Evolutionary conservation across 2,113 vertebrate genomes (phyloP).

Genomic region (Caranx melampygus): DNA sequence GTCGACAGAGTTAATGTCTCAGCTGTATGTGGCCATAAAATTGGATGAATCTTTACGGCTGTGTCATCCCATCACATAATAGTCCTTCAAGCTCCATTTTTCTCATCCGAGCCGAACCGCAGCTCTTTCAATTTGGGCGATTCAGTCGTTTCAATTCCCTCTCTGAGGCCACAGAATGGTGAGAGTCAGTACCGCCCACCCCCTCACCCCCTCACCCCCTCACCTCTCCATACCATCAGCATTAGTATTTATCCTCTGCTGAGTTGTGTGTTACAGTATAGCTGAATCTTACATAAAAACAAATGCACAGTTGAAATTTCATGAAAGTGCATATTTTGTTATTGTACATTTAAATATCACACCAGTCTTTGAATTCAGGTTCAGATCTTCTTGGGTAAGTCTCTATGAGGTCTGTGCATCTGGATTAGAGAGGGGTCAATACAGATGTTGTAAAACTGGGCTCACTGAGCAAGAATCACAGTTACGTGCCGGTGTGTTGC

Average conservation of each 20-base stretch:
- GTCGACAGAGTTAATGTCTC: slow-evolving; percentile 39
- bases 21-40: slow-evolving; percentile 54
- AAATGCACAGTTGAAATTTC: neutral
- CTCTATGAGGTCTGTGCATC: too few relatives aligned
- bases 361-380: too few relatives aligned
- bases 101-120: slow-evolving; percentile 21
- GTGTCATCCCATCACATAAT: slow-evolving; percentile 60
- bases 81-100: slow-evolving; percentile 46
- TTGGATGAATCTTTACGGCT: slow-evolving; percentile 60
- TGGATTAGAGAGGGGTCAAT: too few relatives aligned
- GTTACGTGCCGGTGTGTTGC: too few relatives aligned
- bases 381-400: too few relatives aligned
- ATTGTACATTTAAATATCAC: too few relatives aligned
- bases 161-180: neutral
- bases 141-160: slow-evolving; percentile 16
- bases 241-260: neutral
- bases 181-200: neutral
- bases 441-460: too few relatives aligned
- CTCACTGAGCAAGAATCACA: too few relatives aligned
- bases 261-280: slow-evolving; percentile 1
- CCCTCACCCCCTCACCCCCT: neutral
- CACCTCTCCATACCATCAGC: neutral
- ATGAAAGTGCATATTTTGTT: neutral
- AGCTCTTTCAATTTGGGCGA: slow-evolving; percentile 48
- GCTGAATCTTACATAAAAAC: neutral